These are phyloP conservation scores for Leiothrix lutea DNA, from an alignment of 2,113 vertebrate species.

Conservation along the genomic window DNA sequence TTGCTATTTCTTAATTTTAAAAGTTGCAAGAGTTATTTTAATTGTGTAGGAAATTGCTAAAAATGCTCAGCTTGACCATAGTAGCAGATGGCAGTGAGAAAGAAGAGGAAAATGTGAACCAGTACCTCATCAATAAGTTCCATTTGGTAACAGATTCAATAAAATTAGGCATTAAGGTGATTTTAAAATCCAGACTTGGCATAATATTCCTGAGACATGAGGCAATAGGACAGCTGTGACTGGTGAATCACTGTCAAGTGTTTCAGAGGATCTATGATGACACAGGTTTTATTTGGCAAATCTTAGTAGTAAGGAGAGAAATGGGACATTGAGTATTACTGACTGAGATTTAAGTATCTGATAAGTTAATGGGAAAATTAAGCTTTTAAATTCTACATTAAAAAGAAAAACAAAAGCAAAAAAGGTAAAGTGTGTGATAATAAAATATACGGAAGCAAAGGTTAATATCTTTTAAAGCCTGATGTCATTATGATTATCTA, in stretches of 20 bases:
- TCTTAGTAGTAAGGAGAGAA: not conserved
- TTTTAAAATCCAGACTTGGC: not conserved
- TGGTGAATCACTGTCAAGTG: not conserved
- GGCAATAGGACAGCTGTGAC: not conserved
- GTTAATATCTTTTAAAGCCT: not conserved
- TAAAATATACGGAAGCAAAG: not conserved
- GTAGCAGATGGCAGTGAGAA: not conserved
- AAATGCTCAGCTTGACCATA: not conserved
- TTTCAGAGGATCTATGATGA: not conserved
- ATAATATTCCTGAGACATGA: not conserved
- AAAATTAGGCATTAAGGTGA: not conserved
- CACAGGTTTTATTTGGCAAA: not conserved
- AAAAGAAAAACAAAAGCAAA: not conserved
- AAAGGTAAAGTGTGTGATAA: not conserved
- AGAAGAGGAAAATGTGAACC: not conserved
- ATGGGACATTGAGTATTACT: not conserved
- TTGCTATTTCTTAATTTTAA: not conserved
- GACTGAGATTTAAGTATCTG: not conserved
- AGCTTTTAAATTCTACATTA: not conserved
- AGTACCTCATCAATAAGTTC: not conserved
- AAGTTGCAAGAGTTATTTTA: not conserved
- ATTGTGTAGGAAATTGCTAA: not conserved
- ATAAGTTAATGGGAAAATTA: not conserved
- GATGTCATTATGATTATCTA: not conserved
- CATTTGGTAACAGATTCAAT: not conserved